Base-by-base conservation (phyloP, 2,888 invertebrate genomes). In the Drosophila longiperda region DNA sequence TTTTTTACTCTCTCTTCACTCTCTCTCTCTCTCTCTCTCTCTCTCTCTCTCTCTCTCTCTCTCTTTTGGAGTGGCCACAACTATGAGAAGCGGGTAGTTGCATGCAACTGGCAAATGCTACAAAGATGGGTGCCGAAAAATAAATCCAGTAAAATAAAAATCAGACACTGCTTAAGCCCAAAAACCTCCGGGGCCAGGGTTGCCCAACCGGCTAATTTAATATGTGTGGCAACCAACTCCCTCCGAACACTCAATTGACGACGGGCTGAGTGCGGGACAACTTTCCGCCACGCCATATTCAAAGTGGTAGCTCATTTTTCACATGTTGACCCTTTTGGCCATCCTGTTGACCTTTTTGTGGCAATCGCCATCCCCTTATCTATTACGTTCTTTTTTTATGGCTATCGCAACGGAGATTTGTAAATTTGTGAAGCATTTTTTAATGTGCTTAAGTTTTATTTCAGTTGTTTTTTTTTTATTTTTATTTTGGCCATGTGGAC, bases 371-470 rank as follows among this genome's bases (percentile, higher is more conserved):
- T 48, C 29, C 42, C 38, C 26, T 53, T 38, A 15, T 38, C 33
- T n/a, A 9, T 34, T 54, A 26, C 49, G 42, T 62, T 40, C 38
- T 55, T 66, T 54, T 66, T 54, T 66, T 75, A 58, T 53, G 38
- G n/a, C 61, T 75, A 69, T 73, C 50, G 69, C 61, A 23, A 55
- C 73, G 70, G 82, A 83, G 88, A 87, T 88, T 87, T 87, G 88
- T 87, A 87, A 87, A 87, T 88, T 87, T 87, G 87, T 76, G 88
- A 87, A 88, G 87, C 88, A 87, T 84, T 87, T 86, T 87, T 87
- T 87, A 87, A 87, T 87, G 88, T 88, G 83, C 84, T 86, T 82
- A 80, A 80, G 88, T 87, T 87, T 87, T 87, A 83, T 81, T 87
- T 83, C 74, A 76, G 69, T 74, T 81, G 32, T 59, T 55, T 81